Evolutionary conservation across 2,888 invertebrate species (phyloP).

Genomic region (Ophion slaviceki): DNA sequence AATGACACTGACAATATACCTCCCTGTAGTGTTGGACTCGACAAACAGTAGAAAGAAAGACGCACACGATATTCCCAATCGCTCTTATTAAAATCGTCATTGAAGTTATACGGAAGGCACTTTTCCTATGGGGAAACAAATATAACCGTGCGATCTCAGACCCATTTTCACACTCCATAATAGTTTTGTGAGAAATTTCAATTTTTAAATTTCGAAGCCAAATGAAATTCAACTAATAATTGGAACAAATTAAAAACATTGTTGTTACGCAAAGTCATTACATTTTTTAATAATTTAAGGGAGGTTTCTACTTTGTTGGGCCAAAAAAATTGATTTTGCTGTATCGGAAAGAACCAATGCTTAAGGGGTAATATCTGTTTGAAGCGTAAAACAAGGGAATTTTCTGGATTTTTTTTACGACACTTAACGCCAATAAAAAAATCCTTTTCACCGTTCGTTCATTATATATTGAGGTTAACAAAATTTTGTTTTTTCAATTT

Average conservation of each 20-base stretch:
- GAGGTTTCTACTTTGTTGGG: too few relatives aligned
- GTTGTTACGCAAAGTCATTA: too few relatives aligned
- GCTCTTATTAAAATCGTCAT: slow-evolving; percentile 26
- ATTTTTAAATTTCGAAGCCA: neutral
- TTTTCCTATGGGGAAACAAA: neutral
- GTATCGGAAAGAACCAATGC: too few relatives aligned
- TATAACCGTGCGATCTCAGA: too few relatives aligned
- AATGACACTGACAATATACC: slow-evolving; percentile 31
- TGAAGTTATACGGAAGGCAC: slow-evolving; percentile 9
- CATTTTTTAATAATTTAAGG: too few relatives aligned
- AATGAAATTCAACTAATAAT: neutral
- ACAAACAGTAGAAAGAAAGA: slow-evolving; percentile 29
- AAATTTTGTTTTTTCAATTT: too few relatives aligned
- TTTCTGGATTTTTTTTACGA: neutral
- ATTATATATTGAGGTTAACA: neutral
- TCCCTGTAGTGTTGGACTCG: slow-evolving; percentile 44
- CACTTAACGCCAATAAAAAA: neutral
- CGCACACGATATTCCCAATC: slow-evolving; percentile 20
- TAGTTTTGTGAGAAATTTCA: neutral
- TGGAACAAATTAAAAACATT: too few relatives aligned
- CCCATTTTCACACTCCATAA: too few relatives aligned
- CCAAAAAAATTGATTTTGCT: too few relatives aligned
- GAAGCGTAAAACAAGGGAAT: too few relatives aligned
- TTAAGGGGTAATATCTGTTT: too few relatives aligned
- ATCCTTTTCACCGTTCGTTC: neutral